phyloP scores from a whole-genome alignment of 1,140 invertebrate species.

The Argopecten irradians region DNA sequence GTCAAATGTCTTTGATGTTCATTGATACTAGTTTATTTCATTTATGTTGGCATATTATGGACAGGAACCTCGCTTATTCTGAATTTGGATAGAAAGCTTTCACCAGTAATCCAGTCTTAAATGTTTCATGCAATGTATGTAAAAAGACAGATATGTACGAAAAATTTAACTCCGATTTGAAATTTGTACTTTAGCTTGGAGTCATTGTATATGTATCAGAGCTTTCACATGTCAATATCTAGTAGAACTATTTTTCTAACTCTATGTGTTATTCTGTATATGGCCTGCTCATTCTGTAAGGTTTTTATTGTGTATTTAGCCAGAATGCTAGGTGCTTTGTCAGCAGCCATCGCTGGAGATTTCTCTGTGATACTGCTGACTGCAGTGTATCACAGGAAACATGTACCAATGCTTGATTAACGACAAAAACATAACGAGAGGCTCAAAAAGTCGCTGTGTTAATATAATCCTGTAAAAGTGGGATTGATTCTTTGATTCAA shows the following conservation, averaged over 20 bases:
- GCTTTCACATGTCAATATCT: no score
- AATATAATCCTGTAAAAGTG: background rate
- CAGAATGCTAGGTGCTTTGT: background rate
- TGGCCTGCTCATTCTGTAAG: no score
- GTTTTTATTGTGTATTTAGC: no score
- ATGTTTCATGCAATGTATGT: background rate
- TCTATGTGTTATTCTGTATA: no score
- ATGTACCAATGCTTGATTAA: background rate
- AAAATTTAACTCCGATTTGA: background rate
- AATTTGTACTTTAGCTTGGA: background rate
- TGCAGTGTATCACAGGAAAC: constrained; percentile 1
- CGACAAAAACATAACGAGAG: constrained; percentile 6
- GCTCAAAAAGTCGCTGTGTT: background rate
- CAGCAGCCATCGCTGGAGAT: background rate
- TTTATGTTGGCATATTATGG: background rate
- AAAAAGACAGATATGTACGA: background rate
- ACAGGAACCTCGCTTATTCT: no score
- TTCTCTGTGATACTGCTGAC: background rate
- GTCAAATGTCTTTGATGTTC: constrained; percentile 2
- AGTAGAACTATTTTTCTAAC: no score
- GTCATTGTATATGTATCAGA: background rate
- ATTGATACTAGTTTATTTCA: constrained; percentile 18
- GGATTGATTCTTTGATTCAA: constrained; percentile 22
- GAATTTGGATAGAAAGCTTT: no score
- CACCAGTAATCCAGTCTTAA: no score